Evolutionary conservation across 2,113 vertebrate genomes (phyloP), one percentile per base, ranked within the genome.

Genomic region (Oryzias woworae): DNA sequence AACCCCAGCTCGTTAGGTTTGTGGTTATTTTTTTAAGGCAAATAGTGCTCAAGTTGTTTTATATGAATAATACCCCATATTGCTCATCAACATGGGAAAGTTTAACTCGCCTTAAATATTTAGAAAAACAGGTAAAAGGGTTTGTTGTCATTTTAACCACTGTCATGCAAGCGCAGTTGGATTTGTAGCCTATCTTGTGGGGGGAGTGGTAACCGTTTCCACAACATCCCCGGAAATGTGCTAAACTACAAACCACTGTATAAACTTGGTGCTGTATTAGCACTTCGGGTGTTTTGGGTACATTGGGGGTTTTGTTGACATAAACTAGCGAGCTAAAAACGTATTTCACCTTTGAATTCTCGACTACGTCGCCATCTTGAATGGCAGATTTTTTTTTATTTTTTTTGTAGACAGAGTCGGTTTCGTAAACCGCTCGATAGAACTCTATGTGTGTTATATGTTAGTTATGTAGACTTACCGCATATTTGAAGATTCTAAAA

Each of bases 361-460:
- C 80, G 86, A 88, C 79, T 83, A 85, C 84, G 87, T 87, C 92
- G 92, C 92, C 92, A 93, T 93, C 90, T 93, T 93, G 90, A 81
- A 87, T 83, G 71, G 80, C 77, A 76, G 76, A 81, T 88, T 87
- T 85, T 75, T 36, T 36, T 36, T 36, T 36, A 4, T 3, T 36
- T 36, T 36, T 68, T 78, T 59, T 80, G 80, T 69, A 88, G 45
- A 86, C 78, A 66, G 44, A 78, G 45, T 68, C 63, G 59, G 64
- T 77, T 59, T 70, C 81, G 80, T 59, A 51, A 62, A 63, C 50
- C 69, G 54, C 56, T 73, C 70, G 71, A 75, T 48, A 75, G 3
- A 69, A 64, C 13, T 46, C 16, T 66, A 66, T 36, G 18, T 69
- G 53, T 60, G 46, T 49, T 57, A 36, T 24, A 52, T 51, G 41